Evolutionary conservation across 1,140 invertebrate species (phyloP).

Genomic region (Vanessa tameamea): DNA sequence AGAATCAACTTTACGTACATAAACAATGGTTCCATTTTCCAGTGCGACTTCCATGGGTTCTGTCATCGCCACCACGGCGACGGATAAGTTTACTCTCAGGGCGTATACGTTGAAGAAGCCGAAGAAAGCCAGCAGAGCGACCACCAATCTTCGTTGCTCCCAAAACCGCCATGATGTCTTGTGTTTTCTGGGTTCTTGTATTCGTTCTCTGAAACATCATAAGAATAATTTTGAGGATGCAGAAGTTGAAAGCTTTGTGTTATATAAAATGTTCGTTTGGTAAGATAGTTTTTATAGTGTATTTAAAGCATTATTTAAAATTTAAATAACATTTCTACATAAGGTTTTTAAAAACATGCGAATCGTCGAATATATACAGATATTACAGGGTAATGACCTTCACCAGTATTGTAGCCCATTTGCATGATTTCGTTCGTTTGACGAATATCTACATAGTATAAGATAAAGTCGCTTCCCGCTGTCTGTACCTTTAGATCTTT

Average conservation of each 20-base stretch:
- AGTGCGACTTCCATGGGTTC: constrained; percentile 82
- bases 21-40: constrained; percentile 81
- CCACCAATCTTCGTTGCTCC: constrained; percentile 85
- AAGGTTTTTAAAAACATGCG: too few relatives aligned
- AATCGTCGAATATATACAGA: too few relatives aligned
- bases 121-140: constrained; percentile 90
- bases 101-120: constrained; percentile 95
- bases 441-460: too few relatives aligned
- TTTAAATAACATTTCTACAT: too few relatives aligned
- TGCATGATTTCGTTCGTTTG: too few relatives aligned
- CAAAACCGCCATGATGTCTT: constrained; percentile 85
- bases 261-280: not conserved
- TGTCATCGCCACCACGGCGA: constrained; percentile 95
- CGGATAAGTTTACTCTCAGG: constrained; percentile 92
- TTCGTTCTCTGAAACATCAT: constrained; percentile 71
- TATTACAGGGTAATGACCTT: too few relatives aligned
- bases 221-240: not conserved
- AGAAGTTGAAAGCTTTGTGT: not conserved
- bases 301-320: too few relatives aligned
- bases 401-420: too few relatives aligned
- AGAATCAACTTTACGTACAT: constrained; percentile 63
- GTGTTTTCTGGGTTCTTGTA: constrained; percentile 61
- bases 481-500: too few relatives aligned
- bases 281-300: too few relatives aligned
- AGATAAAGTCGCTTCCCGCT: too few relatives aligned